Evolutionary conservation across 2,113 vertebrate genomes (phyloP).

Genomic region (Climacteris rufus): DNA sequence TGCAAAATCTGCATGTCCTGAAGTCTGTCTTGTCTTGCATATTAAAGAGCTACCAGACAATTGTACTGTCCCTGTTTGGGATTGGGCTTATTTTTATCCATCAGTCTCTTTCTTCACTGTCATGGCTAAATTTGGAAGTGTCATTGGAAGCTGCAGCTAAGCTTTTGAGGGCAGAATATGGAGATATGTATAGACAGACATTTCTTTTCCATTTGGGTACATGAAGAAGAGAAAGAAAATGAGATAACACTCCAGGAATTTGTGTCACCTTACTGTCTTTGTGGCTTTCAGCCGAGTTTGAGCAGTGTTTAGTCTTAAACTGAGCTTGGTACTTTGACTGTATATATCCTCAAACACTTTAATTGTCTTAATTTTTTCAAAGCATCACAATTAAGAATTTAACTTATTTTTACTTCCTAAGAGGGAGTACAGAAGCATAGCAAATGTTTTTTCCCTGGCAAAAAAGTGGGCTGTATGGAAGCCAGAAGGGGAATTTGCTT

Average conservation of each 20-base stretch:
- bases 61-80: neutral
- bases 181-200: neutral
- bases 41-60: constrained; percentile 1
- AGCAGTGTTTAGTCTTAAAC: neutral
- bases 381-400: neutral
- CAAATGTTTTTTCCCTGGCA: neutral
- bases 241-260: neutral
- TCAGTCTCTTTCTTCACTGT: neutral
- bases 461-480: neutral
- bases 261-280: neutral
- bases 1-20: constrained; percentile 4
- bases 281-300: neutral
- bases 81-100: constrained; percentile 21
- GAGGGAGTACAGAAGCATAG: neutral
- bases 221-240: neutral
- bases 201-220: neutral
- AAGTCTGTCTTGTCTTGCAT: constrained; percentile 19
- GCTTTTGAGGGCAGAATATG: neutral
- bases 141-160: neutral
- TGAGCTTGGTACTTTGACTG: neutral
- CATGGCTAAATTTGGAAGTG: constrained; percentile 9
- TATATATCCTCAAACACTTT: neutral
- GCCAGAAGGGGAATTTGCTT: neutral
- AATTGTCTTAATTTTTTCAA: neutral
- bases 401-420: neutral